Percentiles rank a stretch among this genome's conserved stretches.
Evolutionary conservation across 2,888 invertebrate species (phyloP).

Genomic region (Lycocerus yunnanus): DNA sequence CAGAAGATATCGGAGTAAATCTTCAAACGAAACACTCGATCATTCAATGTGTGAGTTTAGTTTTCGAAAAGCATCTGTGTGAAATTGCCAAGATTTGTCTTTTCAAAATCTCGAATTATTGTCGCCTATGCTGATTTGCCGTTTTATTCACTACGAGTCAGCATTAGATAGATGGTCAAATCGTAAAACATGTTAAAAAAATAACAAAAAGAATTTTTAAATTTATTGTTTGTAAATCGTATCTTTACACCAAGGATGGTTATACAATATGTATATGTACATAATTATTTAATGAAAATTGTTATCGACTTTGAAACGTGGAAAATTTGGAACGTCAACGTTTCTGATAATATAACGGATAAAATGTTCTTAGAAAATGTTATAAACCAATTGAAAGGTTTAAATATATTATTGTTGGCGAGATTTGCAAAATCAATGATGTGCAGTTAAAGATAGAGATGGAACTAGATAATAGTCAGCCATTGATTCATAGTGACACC

Average conservation of each 20-base stretch:
- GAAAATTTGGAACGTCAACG: not conserved
- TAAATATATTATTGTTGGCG: conserved; percentile 16
- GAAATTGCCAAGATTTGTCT: conserved; percentile 33
- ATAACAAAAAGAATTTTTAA: not conserved
- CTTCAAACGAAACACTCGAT: conserved; percentile 22
- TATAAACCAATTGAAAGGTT: conserved; percentile 18
- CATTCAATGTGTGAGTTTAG: conserved; percentile 28
- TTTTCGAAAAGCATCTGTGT: conserved; percentile 25
- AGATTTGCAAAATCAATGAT: conserved; percentile 33
- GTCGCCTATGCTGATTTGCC: conserved; percentile 28
- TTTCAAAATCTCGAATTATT: conserved; percentile 22
- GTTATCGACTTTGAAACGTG: conserved; percentile 7
- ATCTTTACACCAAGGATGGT: not conserved
- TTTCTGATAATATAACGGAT: not conserved
- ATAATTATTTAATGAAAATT: not conserved
- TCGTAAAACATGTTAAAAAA: not conserved
- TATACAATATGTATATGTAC: no score
- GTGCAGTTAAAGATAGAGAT: conserved; percentile 25
- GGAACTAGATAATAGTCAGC: conserved; percentile 24
- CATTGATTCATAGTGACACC: conserved; percentile 31
- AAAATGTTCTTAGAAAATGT: not conserved
- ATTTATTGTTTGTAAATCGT: not conserved
- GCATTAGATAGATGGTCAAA: conserved; percentile 18
- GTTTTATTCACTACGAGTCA: conserved; percentile 24
- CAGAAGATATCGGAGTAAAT: conserved; percentile 8